Base-by-base conservation (phyloP, 2,113 vertebrate genomes). In the Cheilinus undulatus region DNA sequence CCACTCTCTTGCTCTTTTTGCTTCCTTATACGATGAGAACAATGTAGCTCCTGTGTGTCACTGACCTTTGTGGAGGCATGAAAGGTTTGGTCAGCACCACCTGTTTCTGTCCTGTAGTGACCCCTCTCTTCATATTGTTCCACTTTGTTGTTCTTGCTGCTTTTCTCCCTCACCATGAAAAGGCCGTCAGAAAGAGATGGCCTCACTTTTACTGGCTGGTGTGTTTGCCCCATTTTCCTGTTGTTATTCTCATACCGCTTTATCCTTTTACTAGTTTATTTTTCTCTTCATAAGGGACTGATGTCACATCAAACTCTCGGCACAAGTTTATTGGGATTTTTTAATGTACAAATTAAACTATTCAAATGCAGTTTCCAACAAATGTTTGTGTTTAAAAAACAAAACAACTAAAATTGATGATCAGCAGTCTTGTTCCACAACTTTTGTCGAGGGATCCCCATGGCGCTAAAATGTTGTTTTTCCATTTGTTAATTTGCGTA, bases 41-140 rank as follows among this genome's bases (percentile, higher is more conserved):
- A 87, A 78, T 91, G 69, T 64, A 20, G 32, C 56, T 72, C 52
- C 61, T 69, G 49, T 67, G 65, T 87, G 83, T 84, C 80, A 69
- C 62, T 81, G 80, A 88, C 82, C 84, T 84, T 83, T 90, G 85
- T 84, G 76, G 52, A 69, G 45, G 27, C 57, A 65, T 84, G 72
- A 88, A 84, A 81, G 69, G 61, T 89, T 88, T 90, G 72, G 63
- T 81, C 72, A 71, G 66, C 61, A 46, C 68, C 85, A 88, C 83
- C 87, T 82, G 81, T 85, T 87, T 86, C 74, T 80, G 79, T 86
- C 74, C 82, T 56, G 28, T 80, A 65, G 70, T 60, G 66, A 68
- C 65, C 72, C 51, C 65, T 62, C 72, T 85, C 64, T 78, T 69
- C 73, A 63, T 72, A 71, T 76, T 85, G 69, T 74, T 78, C 42